phyloP scores from a whole-genome alignment of 2,888 invertebrate genomes.

The Ennomos erosarius region DNA sequence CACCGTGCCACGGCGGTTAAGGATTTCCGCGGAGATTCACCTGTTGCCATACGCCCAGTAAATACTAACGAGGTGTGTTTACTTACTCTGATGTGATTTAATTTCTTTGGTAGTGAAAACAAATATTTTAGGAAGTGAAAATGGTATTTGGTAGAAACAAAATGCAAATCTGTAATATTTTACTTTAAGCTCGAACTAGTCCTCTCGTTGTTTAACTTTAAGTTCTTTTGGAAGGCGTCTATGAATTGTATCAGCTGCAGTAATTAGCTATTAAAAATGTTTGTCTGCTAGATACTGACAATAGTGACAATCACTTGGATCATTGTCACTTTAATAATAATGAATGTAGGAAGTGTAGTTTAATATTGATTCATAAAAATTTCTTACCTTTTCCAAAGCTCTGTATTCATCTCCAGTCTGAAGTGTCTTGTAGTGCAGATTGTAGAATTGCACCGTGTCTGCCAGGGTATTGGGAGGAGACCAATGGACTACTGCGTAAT shows the following conservation, averaged over 20 bases:
- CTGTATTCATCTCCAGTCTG: slow-evolving; percentile 84
- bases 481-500: slow-evolving; percentile 93
- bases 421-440: slow-evolving; percentile 86
- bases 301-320: too few species aligned
- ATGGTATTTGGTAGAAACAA: too few species aligned
- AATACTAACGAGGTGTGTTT: slow-evolving; percentile 26
- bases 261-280: too few species aligned
- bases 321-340: too few species aligned
- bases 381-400: slow-evolving; percentile 78
- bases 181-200: too few species aligned
- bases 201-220: too few species aligned
- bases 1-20: slow-evolving; percentile 16
- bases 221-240: too few species aligned
- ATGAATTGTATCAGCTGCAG: too few species aligned
- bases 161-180: too few species aligned
- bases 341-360: too few species aligned
- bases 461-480: slow-evolving; percentile 88
- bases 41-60: slow-evolving; percentile 21
- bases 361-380: too few species aligned
- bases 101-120: slow-evolving; percentile 3
- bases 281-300: too few species aligned
- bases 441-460: slow-evolving; percentile 89
- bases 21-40: slow-evolving; percentile 22
- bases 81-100: slow-evolving; percentile 12
- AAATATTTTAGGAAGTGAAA: not conserved